phyloP scores from a whole-genome alignment of 53 echinoderm and acorn worm species.

The Henricia sp. region DNA sequence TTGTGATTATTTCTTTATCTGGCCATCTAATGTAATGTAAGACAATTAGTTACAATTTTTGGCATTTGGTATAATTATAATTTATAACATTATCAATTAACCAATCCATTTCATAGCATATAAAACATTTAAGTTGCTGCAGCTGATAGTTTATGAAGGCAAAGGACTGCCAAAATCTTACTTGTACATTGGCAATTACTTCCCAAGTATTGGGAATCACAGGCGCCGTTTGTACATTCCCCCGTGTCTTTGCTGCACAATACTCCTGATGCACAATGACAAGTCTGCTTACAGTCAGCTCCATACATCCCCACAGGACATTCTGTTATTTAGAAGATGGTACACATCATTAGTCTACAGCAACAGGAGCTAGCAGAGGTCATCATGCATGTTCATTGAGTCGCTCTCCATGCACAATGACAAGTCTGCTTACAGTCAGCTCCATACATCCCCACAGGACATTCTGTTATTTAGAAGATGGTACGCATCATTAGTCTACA shows the following conservation, averaged over 20 bases:
- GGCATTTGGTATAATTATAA: not conserved
- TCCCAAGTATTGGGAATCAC: conserved; percentile 7
- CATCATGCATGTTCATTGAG: no score
- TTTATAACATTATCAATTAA: not conserved
- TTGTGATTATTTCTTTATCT: not conserved
- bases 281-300: conserved; percentile 45
- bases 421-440: no score
- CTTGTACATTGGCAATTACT: conserved; percentile 15
- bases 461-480: no score
- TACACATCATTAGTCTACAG: no score
- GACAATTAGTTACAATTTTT: not conserved
- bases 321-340: conserved; percentile 1
- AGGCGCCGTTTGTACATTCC: conserved; percentile 15
- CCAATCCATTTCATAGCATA: not conserved
- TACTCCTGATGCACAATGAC: conserved; percentile 23
- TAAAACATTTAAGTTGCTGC: not conserved
- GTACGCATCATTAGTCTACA: no score
- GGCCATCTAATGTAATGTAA: not conserved
- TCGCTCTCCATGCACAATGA: no score
- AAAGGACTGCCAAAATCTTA: no score
- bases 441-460: no score
- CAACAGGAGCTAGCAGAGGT: no score
- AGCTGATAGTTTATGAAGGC: not conserved
- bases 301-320: conserved; percentile 46
- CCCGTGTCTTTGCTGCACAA: conserved; percentile 39